Evolutionary conservation across 2,113 vertebrate species (phyloP).

Genomic region (Sapajus apella): DNA sequence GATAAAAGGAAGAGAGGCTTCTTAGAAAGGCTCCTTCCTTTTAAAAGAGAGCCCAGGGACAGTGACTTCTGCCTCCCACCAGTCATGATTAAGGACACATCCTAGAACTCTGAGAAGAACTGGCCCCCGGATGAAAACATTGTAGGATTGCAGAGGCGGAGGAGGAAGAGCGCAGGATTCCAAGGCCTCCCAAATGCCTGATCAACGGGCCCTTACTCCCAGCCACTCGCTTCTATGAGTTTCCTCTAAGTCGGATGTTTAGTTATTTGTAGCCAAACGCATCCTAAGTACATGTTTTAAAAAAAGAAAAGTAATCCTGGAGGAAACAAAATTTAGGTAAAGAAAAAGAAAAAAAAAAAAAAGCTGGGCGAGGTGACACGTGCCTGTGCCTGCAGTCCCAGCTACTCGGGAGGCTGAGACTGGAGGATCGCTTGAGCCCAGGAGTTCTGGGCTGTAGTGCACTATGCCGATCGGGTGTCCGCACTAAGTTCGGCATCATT

Average conservation of each 20-base stretch:
- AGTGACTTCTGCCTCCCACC: not conserved
- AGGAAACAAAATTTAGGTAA: not conserved
- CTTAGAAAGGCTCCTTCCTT: not conserved
- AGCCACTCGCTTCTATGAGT: not conserved
- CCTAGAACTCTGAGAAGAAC: not conserved
- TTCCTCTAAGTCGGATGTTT: not conserved
- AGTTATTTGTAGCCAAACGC: not conserved
- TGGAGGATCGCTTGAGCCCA: no score
- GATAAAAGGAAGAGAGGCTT: not conserved
- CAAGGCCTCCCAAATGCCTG: not conserved
- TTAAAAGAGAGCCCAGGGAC: not conserved
- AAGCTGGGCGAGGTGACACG: fast-evolving
- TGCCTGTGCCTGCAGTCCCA: no score
- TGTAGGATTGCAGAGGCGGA: not conserved
- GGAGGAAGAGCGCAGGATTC: not conserved
- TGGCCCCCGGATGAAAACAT: not conserved
- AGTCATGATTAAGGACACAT: not conserved
- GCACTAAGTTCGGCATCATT: no score
- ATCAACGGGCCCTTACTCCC: not conserved
- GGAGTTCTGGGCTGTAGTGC: no score
- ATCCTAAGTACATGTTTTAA: not conserved
- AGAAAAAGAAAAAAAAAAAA: not conserved
- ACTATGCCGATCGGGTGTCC: no score
- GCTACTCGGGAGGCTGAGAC: no score
- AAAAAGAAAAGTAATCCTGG: not conserved